These are phyloP conservation scores for Pipra filicauda DNA, from an alignment of 2,113 vertebrate genomes.

Conservation along the genomic window DNA sequence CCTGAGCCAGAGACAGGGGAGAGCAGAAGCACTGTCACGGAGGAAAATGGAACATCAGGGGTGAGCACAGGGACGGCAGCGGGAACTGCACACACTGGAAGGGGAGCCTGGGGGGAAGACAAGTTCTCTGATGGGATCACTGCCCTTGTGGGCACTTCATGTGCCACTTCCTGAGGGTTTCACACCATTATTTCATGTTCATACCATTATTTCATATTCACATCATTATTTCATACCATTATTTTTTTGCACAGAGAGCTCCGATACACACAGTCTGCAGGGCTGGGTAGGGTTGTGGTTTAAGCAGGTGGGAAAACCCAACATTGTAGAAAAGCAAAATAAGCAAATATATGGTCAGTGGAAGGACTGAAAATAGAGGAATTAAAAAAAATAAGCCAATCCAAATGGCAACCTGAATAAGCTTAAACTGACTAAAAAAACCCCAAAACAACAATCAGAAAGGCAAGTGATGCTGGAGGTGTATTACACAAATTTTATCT, in stretches of 20 bases:
- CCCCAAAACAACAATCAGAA: background rate
- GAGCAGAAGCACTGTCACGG: background rate
- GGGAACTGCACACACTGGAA: background rate
- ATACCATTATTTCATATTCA: accelerated
- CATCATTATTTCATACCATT: accelerated
- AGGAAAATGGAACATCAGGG: background rate
- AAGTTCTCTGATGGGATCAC: accelerated
- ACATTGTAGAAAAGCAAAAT: background rate
- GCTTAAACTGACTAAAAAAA: background rate
- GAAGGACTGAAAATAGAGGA: background rate
- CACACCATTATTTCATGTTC: accelerated
- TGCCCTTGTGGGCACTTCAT: background rate
- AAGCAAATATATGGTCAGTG: background rate
- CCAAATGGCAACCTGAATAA: background rate
- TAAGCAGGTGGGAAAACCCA: background rate
- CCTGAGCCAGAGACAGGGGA: slow-evolving; percentile 71
- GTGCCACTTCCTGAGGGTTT: background rate
- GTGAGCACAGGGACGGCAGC: background rate
- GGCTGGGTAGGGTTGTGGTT: background rate
- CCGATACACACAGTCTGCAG: accelerated
- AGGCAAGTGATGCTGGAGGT: background rate
- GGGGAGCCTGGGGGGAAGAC: background rate
- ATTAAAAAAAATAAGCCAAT: background rate
- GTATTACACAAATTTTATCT: background rate
- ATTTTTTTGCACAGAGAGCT: background rate